Conservation (phyloP, 2,113 vertebrate genomes). For the Herpetotheres cachinnans region DNA sequence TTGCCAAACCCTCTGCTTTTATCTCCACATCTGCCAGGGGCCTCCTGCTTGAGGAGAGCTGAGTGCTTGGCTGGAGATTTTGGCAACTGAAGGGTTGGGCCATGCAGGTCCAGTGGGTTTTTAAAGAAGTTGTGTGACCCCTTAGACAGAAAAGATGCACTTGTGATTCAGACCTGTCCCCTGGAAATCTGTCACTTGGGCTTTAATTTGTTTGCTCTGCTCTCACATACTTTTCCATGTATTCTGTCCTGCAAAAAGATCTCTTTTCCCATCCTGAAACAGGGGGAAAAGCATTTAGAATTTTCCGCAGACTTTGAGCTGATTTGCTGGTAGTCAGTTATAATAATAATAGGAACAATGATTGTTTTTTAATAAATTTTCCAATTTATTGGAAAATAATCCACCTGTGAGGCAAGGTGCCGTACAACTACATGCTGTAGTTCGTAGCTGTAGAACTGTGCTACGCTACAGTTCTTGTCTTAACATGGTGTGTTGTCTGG, state of each 20-base stretch:
- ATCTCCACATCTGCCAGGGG: neutral
- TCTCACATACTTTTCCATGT: neutral
- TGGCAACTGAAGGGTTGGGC: neutral
- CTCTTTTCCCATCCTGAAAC: neutral
- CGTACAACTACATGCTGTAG: fast-evolving
- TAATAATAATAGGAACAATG: neutral
- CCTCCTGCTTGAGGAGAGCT: neutral
- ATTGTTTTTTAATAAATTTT: neutral
- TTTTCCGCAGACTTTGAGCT: neutral
- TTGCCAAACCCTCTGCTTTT: neutral
- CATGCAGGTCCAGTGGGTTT: neutral
- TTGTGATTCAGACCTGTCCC: neutral
- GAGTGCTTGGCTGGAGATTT: neutral
- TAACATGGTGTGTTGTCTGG: neutral
- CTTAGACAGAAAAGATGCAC: neutral
- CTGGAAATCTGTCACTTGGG: neutral
- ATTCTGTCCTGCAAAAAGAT: neutral
- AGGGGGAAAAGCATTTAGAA: neutral
- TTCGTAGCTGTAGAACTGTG: no score
- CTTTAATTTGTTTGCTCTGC: neutral
- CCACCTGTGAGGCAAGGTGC: neutral
- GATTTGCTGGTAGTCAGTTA: neutral
- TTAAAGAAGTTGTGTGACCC: neutral
- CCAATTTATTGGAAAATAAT: neutral
- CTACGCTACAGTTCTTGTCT: neutral